Evolutionary conservation across 2,113 vertebrate genomes (phyloP).

Genomic region (Opisthocomus hoazin): DNA sequence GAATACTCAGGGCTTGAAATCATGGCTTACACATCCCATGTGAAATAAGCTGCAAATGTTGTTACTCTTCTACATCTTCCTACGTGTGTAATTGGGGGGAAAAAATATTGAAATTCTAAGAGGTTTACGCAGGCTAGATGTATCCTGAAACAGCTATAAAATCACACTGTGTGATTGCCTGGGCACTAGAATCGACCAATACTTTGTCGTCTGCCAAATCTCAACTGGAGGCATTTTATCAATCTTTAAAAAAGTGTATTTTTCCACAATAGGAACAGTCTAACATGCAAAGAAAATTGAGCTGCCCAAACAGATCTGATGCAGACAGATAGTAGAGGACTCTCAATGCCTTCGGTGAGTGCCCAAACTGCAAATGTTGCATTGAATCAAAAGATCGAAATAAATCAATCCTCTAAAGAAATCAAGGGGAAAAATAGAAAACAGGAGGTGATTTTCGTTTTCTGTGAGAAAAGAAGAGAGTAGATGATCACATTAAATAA

Average conservation of each 20-base stretch:
- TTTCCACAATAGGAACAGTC: background rate
- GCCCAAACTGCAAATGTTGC: background rate
- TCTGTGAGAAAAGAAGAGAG: background rate
- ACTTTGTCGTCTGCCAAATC: background rate
- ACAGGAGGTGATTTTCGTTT: background rate
- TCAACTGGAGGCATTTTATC: background rate
- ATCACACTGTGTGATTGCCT: background rate
- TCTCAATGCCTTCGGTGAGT: background rate
- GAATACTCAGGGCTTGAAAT: background rate
- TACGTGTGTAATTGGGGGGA: rapidly evolving
- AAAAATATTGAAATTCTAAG: too few relatives aligned
- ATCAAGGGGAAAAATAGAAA: background rate
- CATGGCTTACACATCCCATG: rapidly evolving
- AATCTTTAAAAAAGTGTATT: background rate
- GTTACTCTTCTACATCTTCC: background rate
- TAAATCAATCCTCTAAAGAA: background rate
- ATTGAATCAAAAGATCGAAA: background rate
- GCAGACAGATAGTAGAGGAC: background rate
- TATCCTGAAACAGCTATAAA: background rate
- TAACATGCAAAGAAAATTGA: background rate
- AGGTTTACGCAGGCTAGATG: background rate
- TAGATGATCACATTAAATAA: background rate
- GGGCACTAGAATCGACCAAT: background rate
- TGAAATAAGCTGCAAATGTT: background rate
- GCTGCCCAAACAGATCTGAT: background rate